Base-by-base conservation (phyloP, 2,113 vertebrate genomes). In the Chloebia gouldiae region DNA sequence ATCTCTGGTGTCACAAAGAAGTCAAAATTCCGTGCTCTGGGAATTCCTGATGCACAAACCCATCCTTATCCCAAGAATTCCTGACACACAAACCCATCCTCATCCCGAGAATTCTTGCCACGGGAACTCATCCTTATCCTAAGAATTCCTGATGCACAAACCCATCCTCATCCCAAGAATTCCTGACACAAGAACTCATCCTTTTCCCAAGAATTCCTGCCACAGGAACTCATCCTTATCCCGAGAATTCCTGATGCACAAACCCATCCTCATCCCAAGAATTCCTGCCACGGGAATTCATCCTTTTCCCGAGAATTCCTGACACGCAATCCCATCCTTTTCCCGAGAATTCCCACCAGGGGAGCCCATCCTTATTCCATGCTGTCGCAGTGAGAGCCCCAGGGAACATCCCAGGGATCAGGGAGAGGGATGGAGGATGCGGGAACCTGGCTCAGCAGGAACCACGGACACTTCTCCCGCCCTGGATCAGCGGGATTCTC, bases 221-320 rank as follows among this genome's bases (percentile, higher is more conserved):
- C 44, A 47, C 45, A 47, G 10, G 7, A 47, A 6, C 45, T 17
- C 54, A 20, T n/a, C 20, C 33, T n/a, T 22, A 57, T 22, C 54
- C 54, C 8, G 21, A 22, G 28, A 21, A 39, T 39, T 61, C 25
- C 27, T 2, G 4, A 0, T 3, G 9, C 25, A 40, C 7, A 4
- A 15, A 1, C 13, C 2, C 61, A 11, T 23, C 39, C 39, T 63
- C 10, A 42, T 64, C 39, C 61, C 2, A 13, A 15, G 9, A 31
- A 64, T 64, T 42, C 39, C 39, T 1, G 1, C 1, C 14, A 23
- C 22, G 31, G 2, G 5, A 23, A 0, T 14, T 10, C 39, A 23
- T 64, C 14, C 10, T 64, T 33, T 33, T 44, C 61, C 61, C 20
- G 1, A 12, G 15, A 27, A 60, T 37, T 37, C 57, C 23, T 5